A percentile compares a stretch with the other conserved stretches of the same genome.
Evolutionary conservation across 2,888 invertebrate genomes (phyloP).

Genomic region (Eupithecia inturbata): DNA sequence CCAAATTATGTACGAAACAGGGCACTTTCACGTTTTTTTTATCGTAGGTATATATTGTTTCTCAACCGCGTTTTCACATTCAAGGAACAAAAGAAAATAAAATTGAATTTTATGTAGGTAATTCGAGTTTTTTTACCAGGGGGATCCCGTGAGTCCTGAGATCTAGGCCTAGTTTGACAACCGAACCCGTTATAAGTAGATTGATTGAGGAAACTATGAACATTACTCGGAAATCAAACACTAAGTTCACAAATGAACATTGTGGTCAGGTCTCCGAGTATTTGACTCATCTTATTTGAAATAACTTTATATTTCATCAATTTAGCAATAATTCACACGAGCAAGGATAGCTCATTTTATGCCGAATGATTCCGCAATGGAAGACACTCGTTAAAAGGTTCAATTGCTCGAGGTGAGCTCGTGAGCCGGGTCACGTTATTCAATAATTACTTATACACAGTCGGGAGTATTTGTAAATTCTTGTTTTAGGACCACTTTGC

Average conservation of each 20-base stretch:
- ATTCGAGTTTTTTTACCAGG: too few relatives aligned
- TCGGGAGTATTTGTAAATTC: background rate
- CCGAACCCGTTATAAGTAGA: too few relatives aligned
- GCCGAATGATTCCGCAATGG: conserved; percentile 53
- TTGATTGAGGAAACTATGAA: background rate
- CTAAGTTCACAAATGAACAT: conserved; percentile 1
- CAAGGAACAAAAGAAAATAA: too few relatives aligned
- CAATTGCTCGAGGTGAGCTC: conserved; percentile 69
- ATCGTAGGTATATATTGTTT: too few relatives aligned
- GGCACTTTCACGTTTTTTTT: too few relatives aligned
- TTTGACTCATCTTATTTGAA: background rate
- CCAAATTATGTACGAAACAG: too few relatives aligned
- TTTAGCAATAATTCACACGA: background rate
- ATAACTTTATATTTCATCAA: background rate
- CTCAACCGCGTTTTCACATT: too few relatives aligned
- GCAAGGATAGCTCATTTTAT: background rate
- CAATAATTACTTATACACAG: conserved; percentile 53
- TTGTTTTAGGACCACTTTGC: too few relatives aligned
- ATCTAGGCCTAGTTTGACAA: too few relatives aligned
- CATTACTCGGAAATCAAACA: conserved; percentile 14
- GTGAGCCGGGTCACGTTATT: conserved; percentile 61
- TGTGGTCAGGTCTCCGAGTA: conserved; percentile 5
- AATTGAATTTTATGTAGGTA: too few relatives aligned
- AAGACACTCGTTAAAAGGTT: conserved; percentile 57
- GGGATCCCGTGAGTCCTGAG: too few relatives aligned